Conservation (phyloP, 1,140 invertebrate species). For the Nasonia giraulti region DNA sequence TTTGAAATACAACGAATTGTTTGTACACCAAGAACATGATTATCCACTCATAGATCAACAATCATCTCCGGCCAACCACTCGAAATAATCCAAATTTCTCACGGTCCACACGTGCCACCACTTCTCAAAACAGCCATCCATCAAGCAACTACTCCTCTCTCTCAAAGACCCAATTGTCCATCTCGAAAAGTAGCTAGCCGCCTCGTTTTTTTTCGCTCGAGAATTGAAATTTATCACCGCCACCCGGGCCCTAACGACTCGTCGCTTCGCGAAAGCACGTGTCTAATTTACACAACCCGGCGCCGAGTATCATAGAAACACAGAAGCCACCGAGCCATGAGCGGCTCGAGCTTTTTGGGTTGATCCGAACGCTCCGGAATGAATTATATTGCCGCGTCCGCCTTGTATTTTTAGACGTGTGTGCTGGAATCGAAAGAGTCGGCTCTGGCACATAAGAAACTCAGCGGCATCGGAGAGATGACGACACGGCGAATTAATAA, state of each 20-base stretch:
- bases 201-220: neutral
- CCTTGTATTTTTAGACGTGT: neutral
- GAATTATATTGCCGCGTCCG: slow-evolving; percentile 12
- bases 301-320: neutral
- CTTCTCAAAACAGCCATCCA: neutral
- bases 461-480: no score
- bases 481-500: neutral
- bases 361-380: slow-evolving; percentile 3
- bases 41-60: neutral
- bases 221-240: slow-evolving; percentile 35
- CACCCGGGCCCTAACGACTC: neutral
- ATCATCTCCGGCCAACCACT: neutral
- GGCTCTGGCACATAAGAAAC: no score
- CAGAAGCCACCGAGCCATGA: no score
- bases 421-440: neutral
- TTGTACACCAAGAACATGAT: no score
- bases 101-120: neutral
- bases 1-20: no score
- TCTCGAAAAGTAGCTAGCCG: neutral
- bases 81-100: neutral
- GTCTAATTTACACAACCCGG: neutral
- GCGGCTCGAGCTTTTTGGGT: neutral
- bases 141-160: neutral
- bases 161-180: neutral
- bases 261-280: neutral